Evolutionary conservation across 1,140 invertebrate species (phyloP).

Genomic region (Ditylenchus dipsaci): DNA sequence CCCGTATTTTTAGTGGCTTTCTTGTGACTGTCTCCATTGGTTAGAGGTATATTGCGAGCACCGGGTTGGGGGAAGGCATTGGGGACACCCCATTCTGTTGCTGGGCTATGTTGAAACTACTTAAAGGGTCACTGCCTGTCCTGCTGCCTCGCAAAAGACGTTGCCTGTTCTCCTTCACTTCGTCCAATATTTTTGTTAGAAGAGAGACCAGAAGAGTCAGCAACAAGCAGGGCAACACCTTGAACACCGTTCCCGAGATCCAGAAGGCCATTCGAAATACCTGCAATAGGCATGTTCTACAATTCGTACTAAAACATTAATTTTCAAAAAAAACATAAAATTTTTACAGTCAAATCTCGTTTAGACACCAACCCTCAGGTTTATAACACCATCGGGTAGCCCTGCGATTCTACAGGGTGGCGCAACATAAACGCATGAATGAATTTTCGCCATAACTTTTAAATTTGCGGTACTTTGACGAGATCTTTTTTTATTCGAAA

Average conservation of each 20-base stretch:
- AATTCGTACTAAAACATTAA: no score
- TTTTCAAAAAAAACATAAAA: no score
- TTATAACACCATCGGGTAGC: no score
- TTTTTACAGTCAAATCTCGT: no score
- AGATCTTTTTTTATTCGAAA: no score
- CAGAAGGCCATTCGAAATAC: constrained; percentile 56
- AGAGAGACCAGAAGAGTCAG: constrained; percentile 49
- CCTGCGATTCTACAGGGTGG: no score
- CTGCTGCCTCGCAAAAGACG: constrained; percentile 26
- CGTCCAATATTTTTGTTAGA: constrained; percentile 49
- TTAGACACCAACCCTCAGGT: no score
- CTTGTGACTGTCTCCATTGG: constrained; percentile 1
- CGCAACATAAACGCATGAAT: no score
- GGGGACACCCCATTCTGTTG: constrained; percentile 2
- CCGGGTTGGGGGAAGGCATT: constrained; percentile 5
- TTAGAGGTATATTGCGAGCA: neutral
- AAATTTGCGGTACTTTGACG: no score
- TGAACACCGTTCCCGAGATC: constrained; percentile 56
- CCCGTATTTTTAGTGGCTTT: neutral
- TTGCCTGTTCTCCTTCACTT: constrained; percentile 44
- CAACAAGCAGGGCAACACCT: constrained; percentile 50
- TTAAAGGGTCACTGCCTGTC: neutral
- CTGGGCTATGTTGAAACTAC: no score
- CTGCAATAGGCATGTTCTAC: constrained; percentile 19
- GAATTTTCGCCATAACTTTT: no score